Percentiles rank a stretch among this genome's conserved stretches.
phyloP scores from a whole-genome alignment of 2,797 vertebrate species.

The Diplodus puntazzo region DNA sequence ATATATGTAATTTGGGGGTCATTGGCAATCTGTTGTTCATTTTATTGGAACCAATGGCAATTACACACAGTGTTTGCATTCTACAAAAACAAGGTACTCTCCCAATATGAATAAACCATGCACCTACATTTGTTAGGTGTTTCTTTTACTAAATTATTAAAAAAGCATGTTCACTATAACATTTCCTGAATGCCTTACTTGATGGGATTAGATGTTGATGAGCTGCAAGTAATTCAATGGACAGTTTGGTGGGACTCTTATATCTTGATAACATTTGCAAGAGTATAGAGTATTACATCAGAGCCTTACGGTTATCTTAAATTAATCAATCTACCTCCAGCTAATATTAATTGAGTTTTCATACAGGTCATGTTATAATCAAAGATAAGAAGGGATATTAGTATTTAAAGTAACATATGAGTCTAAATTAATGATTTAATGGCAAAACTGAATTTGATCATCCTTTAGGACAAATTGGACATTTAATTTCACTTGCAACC shows the following conservation, averaged over 20 bases:
- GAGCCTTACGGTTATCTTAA: constrained; percentile 59
- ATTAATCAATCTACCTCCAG: constrained; percentile 58
- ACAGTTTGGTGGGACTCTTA: constrained; percentile 14
- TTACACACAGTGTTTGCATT: constrained; percentile 36
- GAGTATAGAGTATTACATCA: constrained; percentile 42
- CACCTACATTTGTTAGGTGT: neutral
- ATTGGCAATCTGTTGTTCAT: constrained; percentile 4
- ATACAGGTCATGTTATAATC: constrained; percentile 41
- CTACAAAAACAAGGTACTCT: constrained; percentile 22
- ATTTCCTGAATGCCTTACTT: constrained; percentile 10
- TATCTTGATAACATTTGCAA: constrained; percentile 53
- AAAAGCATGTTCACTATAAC: neutral
- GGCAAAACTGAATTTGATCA: constrained; percentile 31
- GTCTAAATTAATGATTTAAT: constrained; percentile 42
- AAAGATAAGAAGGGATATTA: constrained; percentile 49
- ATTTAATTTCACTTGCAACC: constrained; percentile 40
- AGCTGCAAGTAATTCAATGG: constrained; percentile 22
- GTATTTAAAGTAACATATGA: constrained; percentile 37
- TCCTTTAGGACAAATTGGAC: constrained; percentile 33
- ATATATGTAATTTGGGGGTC: too few species aligned
- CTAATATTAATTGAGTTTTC: constrained; percentile 70
- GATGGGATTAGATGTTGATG: constrained; percentile 22
- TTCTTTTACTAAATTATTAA: neutral
- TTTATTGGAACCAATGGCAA: constrained; percentile 29
- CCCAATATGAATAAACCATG: constrained; percentile 19